Evolutionary conservation across 2,797 vertebrate species (phyloP).

Genomic region (Cheirogaleus major): DNA sequence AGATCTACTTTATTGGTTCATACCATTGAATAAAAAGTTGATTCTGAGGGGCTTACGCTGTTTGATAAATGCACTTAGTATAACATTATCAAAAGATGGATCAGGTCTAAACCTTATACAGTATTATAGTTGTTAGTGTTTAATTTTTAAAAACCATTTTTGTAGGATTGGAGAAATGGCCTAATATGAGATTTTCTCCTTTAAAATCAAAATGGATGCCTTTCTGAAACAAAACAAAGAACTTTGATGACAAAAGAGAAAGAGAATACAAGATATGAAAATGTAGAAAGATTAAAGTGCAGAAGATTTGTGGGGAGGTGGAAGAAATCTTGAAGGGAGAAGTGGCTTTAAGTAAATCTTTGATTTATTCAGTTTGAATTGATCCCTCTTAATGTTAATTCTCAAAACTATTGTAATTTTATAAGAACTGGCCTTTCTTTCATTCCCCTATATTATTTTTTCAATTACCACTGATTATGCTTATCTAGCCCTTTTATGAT

Average conservation of each 20-base stretch:
- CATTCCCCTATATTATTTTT: conserved; percentile 1
- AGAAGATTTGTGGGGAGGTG: not conserved
- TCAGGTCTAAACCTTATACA: not conserved
- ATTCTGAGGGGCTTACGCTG: not conserved
- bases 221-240: conserved; percentile 44
- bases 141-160: not conserved
- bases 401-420: conserved; percentile 18
- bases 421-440: not conserved
- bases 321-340: conserved; percentile 9
- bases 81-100: not conserved
- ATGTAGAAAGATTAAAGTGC: not conserved
- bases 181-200: not conserved
- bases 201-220: conserved; percentile 16
- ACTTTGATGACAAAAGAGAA: not conserved
- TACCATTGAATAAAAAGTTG: not conserved
- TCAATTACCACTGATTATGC: conserved; percentile 28
- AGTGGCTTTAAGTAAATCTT: not conserved
- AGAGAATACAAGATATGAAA: not conserved
- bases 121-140: not conserved
- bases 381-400: not conserved
- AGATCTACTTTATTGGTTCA: not conserved
- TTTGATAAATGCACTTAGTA: not conserved
- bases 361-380: conserved; percentile 17
- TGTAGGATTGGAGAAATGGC: not conserved
- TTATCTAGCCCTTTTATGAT: not conserved